A percentile compares a stretch with the other conserved stretches of the same genome.
phyloP scores from a whole-genome alignment of 2,888 invertebrate genomes.

The Nomada fucata region DNA sequence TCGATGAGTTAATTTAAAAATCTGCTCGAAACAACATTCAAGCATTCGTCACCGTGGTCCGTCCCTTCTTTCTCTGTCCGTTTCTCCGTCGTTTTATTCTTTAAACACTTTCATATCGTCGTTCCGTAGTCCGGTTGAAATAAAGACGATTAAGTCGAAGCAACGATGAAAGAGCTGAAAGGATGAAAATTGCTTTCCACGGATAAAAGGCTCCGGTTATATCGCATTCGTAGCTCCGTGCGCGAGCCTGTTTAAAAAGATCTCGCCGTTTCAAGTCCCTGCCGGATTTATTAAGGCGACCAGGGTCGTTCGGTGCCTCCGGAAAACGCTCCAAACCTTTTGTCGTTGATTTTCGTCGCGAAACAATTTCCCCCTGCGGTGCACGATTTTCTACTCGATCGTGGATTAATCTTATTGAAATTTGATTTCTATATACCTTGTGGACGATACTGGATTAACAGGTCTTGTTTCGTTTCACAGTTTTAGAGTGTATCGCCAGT shows the following conservation, averaged over 20 bases:
- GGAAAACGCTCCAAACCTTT: neutral
- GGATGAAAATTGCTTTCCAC: slow-evolving; percentile 28
- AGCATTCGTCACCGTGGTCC: neutral
- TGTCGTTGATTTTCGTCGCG: neutral
- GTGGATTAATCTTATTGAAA: slow-evolving; percentile 3
- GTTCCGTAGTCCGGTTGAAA: neutral
- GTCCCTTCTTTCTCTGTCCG: neutral
- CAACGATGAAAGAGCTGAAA: slow-evolving; percentile 5
- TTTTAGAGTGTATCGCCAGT: neutral
- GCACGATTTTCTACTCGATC: slow-evolving; percentile 6
- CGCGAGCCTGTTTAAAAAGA: neutral
- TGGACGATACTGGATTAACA: slow-evolving; percentile 36
- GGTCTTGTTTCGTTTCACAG: neutral
- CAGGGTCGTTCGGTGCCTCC: neutral
- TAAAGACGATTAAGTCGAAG: slow-evolving; percentile 23
- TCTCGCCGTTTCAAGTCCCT: neutral
- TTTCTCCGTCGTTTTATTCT: neutral
- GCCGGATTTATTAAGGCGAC: slow-evolving; percentile 18
- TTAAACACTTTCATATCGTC: slow-evolving; percentile 28
- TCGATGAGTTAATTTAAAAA: neutral
- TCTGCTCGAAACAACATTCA: neutral
- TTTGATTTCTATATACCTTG: slow-evolving; percentile 28
- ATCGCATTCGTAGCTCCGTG: slow-evolving; percentile 3
- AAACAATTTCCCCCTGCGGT: neutral
- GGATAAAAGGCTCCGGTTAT: slow-evolving; percentile 21